Base-by-base conservation (phyloP, 2,797 vertebrate species). In the Taeniopygia guttata region DNA sequence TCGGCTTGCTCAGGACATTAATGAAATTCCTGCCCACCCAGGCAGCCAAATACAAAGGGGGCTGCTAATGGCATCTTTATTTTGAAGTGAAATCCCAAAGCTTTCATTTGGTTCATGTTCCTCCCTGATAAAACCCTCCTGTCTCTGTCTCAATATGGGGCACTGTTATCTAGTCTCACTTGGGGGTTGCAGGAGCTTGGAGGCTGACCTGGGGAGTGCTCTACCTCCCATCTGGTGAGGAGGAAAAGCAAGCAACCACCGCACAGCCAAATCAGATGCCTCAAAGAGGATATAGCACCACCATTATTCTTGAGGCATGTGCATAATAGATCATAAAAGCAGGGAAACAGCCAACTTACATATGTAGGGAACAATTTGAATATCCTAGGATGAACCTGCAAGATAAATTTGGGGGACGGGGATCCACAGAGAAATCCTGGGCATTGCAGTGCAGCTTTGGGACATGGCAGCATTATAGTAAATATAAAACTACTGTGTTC, bases 71-170 rank as follows among this genome's bases (percentile, higher is more conserved):
- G 90, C 87, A 87, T 97, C 86, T 77, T 63, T 64, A 67, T 76
- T 96, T 96, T 95, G 94, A 96, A 96, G 84, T 81, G 79, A 95
- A 94, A 83, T 95, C 82, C 81, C 74, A 91, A 77, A 87, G 94
- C 93, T 92, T 97, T 93, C 63, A 76, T 94, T 92, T 72, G 90
- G 72, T 74, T 96, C 42, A 15, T 97, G 96, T 95, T 96, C 43
- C 43, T 94, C 48, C 70, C 91, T 90, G 96, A 97, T 97, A 96
- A 97, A 93, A 59, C 88, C 43, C 67, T 73, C 51, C 84, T 54
- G 84, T 62, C 89, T 94, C 68, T 58, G 51, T 72, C 95, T 95
- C 96, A 70, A 87, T 92, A 89, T 78, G 92, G 91, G 91, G 87
- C 89, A 34, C 21, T 59, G 79, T 96, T 96, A 96, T 96, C 95